A percentile compares a stretch with the other conserved stretches of the same genome.
These are phyloP conservation scores for Cerceris ruficornis DNA, from an alignment of 2,888 invertebrate species.

Conservation along the genomic window DNA sequence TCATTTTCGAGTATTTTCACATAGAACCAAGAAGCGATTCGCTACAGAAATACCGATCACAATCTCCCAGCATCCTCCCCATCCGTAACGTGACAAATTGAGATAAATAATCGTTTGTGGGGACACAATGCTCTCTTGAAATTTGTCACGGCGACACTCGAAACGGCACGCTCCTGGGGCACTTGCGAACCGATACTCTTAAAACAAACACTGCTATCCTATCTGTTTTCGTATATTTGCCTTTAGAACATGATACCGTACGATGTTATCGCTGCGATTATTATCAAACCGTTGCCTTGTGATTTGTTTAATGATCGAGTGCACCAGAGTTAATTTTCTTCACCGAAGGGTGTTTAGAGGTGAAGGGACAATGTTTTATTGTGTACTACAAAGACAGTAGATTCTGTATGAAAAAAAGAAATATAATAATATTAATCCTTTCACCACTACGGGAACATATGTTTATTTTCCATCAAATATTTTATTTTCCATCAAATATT, in stretches of 20 bases:
- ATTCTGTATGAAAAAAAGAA: no score
- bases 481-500: no score
- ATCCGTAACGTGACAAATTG: conserved; percentile 74
- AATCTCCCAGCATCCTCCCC: conserved; percentile 15
- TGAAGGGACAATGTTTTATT: no score
- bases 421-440: no score
- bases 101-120: conserved; percentile 78
- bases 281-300: not conserved
- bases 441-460: no score
- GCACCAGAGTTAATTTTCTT: no score
- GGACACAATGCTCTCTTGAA: conserved; percentile 73
- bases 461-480: no score
- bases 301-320: no score
- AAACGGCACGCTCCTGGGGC: conserved; percentile 66
- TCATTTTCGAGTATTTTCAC: no score
- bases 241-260: conserved; percentile 14
- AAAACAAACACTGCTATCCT: conserved; percentile 48
- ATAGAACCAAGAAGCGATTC: no score
- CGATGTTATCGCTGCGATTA: not conserved
- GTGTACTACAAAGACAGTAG: no score
- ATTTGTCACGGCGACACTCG: conserved; percentile 73
- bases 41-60: conserved; percentile 13
- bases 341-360: no score
- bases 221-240: conserved; percentile 45
- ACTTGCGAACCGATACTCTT: conserved; percentile 49